Conservation (phyloP, 2,797 vertebrate species). For the Vultur gryphus region DNA sequence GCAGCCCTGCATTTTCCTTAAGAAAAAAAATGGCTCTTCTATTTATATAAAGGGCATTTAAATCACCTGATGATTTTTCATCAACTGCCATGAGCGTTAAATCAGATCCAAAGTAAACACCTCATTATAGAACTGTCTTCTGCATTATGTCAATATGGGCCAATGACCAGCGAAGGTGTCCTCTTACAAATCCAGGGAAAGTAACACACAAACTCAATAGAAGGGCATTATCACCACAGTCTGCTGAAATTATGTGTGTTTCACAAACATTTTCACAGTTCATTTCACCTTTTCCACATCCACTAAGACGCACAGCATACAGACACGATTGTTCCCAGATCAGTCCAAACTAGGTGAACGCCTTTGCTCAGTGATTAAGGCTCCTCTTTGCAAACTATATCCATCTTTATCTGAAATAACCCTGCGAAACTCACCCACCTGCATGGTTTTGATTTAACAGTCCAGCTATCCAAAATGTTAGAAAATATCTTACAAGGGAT, state of each 20-base stretch:
- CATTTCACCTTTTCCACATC: neutral
- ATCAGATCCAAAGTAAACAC: conserved; percentile 23
- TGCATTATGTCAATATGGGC: neutral
- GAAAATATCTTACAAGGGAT: neutral
- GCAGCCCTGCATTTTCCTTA: neutral
- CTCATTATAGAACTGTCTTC: neutral
- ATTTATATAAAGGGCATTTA: neutral
- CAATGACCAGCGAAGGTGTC: neutral
- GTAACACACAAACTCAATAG: neutral
- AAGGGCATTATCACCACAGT: neutral
- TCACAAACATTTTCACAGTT: neutral
- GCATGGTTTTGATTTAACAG: neutral
- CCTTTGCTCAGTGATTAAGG: neutral
- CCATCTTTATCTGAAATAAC: neutral
- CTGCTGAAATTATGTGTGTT: neutral
- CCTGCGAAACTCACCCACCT: neutral
- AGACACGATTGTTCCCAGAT: neutral
- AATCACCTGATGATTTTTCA: conserved; percentile 9
- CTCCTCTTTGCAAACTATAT: neutral
- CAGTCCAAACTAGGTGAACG: neutral
- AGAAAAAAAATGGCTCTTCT: neutral
- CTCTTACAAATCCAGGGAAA: conserved; percentile 19
- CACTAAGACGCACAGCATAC: neutral
- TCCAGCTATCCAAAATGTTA: neutral
- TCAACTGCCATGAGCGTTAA: neutral